These are phyloP conservation scores for Myripristis jacobus DNA, from an alignment of 2,797 vertebrate species.

Conservation along the genomic window DNA sequence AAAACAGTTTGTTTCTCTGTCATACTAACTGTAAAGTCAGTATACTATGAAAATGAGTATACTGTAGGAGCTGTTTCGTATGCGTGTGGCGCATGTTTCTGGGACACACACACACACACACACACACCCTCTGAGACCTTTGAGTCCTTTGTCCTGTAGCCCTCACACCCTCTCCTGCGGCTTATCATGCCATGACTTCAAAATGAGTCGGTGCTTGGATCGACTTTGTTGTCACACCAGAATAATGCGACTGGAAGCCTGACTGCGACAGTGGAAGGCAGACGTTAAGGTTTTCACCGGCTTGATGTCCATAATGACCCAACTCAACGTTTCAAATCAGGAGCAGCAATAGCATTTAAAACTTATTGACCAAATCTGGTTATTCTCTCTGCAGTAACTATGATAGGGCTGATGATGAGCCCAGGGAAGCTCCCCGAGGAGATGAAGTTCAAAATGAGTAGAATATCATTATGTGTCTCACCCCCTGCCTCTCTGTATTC, in stretches of 20 bases:
- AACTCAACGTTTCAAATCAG: slow-evolving; percentile 14
- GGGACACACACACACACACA: too few relatives aligned
- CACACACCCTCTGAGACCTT: too few relatives aligned
- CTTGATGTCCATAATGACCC: slow-evolving; percentile 12
- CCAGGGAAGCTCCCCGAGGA: neutral
- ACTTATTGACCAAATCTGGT: neutral
- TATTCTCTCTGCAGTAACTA: neutral
- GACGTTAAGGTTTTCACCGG: too few relatives aligned
- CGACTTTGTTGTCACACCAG: neutral
- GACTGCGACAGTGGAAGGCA: neutral
- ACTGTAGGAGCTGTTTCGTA: too few relatives aligned
- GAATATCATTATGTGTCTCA: neutral
- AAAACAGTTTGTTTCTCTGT: too few relatives aligned
- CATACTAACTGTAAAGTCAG: too few relatives aligned
- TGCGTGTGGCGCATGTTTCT: too few relatives aligned
- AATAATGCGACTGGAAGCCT: too few relatives aligned
- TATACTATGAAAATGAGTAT: too few relatives aligned
- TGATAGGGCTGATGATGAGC: neutral
- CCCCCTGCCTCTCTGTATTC: slow-evolving; percentile 5
- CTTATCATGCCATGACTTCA: neutral
- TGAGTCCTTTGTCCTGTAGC: too few relatives aligned
- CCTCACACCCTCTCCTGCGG: neutral
- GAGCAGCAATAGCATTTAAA: slow-evolving; percentile 13
- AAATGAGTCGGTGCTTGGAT: neutral
- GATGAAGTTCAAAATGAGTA: slow-evolving; percentile 1